phyloP scores from a whole-genome alignment of 2,888 invertebrate genomes.

The Spodoptera littoralis region DNA sequence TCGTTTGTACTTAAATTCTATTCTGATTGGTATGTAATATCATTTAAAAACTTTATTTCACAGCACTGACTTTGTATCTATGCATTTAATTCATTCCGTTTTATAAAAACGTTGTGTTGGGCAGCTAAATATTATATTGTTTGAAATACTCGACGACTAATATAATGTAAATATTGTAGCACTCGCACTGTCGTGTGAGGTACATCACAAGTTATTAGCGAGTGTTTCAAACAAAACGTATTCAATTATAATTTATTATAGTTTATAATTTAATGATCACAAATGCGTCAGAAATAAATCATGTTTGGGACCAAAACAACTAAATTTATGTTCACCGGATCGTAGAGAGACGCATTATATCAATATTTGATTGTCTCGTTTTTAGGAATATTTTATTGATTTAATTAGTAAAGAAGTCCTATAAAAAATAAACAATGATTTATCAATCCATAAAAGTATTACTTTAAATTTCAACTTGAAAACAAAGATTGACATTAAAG shows the following conservation, averaged over 20 bases:
- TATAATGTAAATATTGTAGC: slow-evolving; percentile 9
- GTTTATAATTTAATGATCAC: slow-evolving; percentile 30
- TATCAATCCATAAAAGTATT: too few species aligned
- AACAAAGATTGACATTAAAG: slow-evolving; percentile 26
- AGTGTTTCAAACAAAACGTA: slow-evolving; percentile 36
- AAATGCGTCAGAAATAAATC: slow-evolving; percentile 46
- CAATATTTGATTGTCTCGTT: slow-evolving; percentile 36
- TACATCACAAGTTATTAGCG: slow-evolving; percentile 36
- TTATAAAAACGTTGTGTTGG: slow-evolving; percentile 61
- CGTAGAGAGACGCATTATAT: slow-evolving; percentile 37
- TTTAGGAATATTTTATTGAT: neutral
- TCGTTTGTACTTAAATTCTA: slow-evolving; percentile 42
- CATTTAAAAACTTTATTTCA: slow-evolving; percentile 22
- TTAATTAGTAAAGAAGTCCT: neutral
- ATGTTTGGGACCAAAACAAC: slow-evolving; percentile 72
- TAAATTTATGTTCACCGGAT: slow-evolving; percentile 49
- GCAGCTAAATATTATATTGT: slow-evolving; percentile 60
- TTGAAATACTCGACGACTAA: slow-evolving; percentile 21
- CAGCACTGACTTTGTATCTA: slow-evolving; percentile 42
- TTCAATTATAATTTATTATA: slow-evolving; percentile 39
- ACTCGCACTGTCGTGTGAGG: neutral
- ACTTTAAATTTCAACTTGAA: neutral
- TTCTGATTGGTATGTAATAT: slow-evolving; percentile 33
- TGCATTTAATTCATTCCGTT: slow-evolving; percentile 64
- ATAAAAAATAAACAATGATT: neutral